Evolutionary conservation across 2,888 invertebrate genomes (phyloP).

Genomic region (Nesidiocoris tenuis): DNA sequence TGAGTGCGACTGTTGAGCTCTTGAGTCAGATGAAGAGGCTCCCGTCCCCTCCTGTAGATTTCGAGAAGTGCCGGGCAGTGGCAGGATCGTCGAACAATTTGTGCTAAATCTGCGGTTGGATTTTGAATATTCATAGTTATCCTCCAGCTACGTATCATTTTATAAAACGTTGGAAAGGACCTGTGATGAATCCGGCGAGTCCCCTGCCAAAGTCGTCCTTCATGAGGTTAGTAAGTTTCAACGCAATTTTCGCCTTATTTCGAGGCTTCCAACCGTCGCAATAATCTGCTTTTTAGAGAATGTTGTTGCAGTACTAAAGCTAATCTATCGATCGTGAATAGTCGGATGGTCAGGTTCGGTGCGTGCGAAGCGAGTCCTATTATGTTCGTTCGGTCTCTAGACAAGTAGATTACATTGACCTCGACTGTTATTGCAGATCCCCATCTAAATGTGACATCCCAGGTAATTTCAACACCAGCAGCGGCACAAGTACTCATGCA

Average conservation of each 20-base stretch:
- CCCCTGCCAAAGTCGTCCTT: not conserved
- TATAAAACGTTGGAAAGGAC: no score
- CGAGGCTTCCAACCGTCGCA: not conserved
- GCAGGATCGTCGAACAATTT: no score
- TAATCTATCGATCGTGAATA: not conserved
- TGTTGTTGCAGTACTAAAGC: not conserved
- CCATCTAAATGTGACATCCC: constrained; percentile 17
- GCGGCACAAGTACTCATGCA: no score
- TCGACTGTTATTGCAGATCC: constrained; percentile 14
- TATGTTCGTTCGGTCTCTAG: not conserved
- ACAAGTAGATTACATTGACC: constrained; percentile 28
- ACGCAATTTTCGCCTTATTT: not conserved
- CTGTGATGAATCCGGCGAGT: constrained; percentile 26
- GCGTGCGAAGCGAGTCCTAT: not conserved
- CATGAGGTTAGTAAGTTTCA: constrained; percentile 10
- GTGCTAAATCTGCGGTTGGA: no score
- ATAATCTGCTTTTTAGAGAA: not conserved
- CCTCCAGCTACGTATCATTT: not conserved
- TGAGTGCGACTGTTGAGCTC: no score
- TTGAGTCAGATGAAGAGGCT: no score
- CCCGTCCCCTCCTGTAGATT: no score
- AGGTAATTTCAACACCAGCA: not conserved
- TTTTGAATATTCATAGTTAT: not conserved
- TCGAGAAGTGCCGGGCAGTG: no score
- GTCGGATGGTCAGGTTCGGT: not conserved